Evolutionary conservation across 1,140 invertebrate species (phyloP), one percentile per base, ranked within the genome.

Genomic region (Drosophila guanche): DNA sequence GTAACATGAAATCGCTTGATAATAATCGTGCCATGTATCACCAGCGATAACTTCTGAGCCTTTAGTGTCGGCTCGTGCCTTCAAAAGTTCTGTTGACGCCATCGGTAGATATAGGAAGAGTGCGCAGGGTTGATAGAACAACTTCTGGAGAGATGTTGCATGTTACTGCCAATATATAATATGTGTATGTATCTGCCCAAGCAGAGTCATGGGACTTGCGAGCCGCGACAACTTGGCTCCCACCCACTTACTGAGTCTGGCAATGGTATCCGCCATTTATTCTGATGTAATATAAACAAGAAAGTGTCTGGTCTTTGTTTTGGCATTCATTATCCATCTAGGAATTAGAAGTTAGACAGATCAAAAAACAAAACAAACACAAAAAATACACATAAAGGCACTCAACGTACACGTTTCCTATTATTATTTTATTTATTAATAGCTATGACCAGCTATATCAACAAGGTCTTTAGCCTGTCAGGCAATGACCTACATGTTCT

Each of bases 191-290:
- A 71, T 71, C 67, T 59, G 54, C 43, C 27, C 58, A 62, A 47
- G n/a, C 4, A 47, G 23, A 42, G 16, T 20, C 16, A 20, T 22
- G 56, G 2, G 20, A 0, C 27, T 27, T 1, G 20, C 1, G 8
- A 62, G 52, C 20, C 70, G 66, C n/a, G 79, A 84, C 59, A 55
- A 58, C 45, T 84, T 8, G n/a, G 80, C 84, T 55, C 75, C 79
- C 14, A 84, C 79, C 5, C 58, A 29, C 7, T 84, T 20, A 61
- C 41, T 78, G 66, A 48, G 0, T 2, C 0, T 76, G 73, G 73
- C 0, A 25, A 6, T 76, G 73, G 73, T 23, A 22, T 7, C 1
- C 51, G 0, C 52, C 52, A 27, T 76, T 68, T n/a, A 23, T 5
- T 7, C 1, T 5, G 8, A 53, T 20, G 51, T 0, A 20, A 22